Percentiles rank a stretch among this genome's conserved stretches.
These are phyloP conservation scores for Pachymerium ferrugineum DNA, from an alignment of 2,888 invertebrate genomes.

Conservation along the genomic window DNA sequence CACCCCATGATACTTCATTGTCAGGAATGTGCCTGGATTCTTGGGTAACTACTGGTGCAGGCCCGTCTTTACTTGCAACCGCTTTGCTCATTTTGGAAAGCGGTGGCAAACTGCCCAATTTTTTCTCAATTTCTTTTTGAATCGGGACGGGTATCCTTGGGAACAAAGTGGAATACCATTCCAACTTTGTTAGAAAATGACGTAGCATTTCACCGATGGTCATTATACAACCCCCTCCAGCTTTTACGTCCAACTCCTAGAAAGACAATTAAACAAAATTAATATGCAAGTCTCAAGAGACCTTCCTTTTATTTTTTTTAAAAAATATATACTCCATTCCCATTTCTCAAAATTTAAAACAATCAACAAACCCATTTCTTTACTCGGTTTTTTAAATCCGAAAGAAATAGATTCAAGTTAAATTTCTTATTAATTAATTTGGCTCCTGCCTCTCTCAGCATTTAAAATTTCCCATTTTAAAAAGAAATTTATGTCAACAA, in stretches of 20 bases:
- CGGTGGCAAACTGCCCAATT: slow-evolving; percentile 50
- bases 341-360: background rate
- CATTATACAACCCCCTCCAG: slow-evolving; percentile 91
- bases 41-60: slow-evolving; percentile 32
- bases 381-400: background rate
- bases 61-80: slow-evolving; percentile 36
- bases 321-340: background rate
- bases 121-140: slow-evolving; percentile 78
- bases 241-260: slow-evolving; percentile 92
- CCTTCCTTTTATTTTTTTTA: background rate
- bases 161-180: slow-evolving; percentile 98
- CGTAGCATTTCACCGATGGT: slow-evolving; percentile 87
- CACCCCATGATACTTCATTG: slow-evolving; percentile 37
- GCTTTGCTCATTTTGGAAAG: slow-evolving; percentile 54
- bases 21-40: slow-evolving; percentile 37
- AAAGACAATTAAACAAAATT: slow-evolving; percentile 37
- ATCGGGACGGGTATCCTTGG: slow-evolving; percentile 98
- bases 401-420: background rate
- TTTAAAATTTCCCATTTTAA: background rate
- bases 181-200: slow-evolving; percentile 88
- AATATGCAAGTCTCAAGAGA: background rate
- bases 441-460: slow-evolving; percentile 31
- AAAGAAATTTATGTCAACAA: slow-evolving; percentile 31
- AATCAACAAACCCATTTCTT: slow-evolving; percentile 4
- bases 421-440: background rate